These are phyloP conservation scores for Spea multiplicata DNA, from an alignment of 2,113 vertebrate genomes.

Conservation along the genomic window DNA sequence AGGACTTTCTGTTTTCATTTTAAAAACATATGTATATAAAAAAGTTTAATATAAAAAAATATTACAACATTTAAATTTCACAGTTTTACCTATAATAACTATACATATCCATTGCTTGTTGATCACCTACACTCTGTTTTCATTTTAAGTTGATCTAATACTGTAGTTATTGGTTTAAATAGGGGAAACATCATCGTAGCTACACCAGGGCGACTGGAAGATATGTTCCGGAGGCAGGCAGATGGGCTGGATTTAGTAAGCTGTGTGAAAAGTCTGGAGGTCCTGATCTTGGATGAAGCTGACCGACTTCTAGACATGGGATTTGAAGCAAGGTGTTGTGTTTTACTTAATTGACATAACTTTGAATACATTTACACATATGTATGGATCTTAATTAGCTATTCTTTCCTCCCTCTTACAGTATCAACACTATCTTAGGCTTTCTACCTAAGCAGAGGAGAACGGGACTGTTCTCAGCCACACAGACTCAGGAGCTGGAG, in stretches of 20 bases:
- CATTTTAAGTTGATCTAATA: no score
- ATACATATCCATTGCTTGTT: no score
- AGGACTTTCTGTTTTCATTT: no score
- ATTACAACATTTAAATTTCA: no score
- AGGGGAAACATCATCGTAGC: conserved; percentile 91
- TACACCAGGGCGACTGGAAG: conserved; percentile 89
- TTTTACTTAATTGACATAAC: no score
- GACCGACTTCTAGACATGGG: conserved; percentile 95
- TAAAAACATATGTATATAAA: no score
- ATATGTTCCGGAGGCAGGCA: conserved; percentile 88
- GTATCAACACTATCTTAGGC: conserved; percentile 86
- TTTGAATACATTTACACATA: neutral
- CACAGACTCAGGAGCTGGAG: conserved; percentile 95
- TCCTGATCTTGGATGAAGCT: conserved; percentile 91
- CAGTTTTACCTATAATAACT: no score
- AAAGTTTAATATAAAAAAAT: no score
- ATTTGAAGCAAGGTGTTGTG: conserved; percentile 86
- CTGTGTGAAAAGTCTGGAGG: conserved; percentile 81
- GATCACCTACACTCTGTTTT: no score
- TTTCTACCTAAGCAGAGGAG: conserved; percentile 90
- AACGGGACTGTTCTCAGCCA: conserved; percentile 93
- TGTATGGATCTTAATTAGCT: neutral
- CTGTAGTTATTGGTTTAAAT: neutral
- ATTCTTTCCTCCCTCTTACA: conserved; percentile 54
- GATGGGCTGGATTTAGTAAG: conserved; percentile 84